A percentile compares a stretch with the other conserved stretches of the same genome.
phyloP scores from a whole-genome alignment of 92 coral and sea anemone species.

The Pocillopora grandis region DNA sequence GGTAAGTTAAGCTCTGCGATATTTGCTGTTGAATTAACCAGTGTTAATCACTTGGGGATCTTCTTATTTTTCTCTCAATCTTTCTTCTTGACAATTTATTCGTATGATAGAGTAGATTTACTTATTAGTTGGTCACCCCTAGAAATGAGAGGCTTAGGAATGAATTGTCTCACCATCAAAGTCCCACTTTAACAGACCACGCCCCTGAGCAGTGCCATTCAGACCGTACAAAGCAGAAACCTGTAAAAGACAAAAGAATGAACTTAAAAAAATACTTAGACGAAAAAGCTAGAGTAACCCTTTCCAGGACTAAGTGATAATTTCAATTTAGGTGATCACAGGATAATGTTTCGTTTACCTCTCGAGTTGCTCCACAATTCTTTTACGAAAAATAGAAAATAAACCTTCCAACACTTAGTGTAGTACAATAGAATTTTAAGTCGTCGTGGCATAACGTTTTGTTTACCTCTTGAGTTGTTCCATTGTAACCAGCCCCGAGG shows the following conservation, averaged over 20 bases:
- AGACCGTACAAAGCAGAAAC: constrained; percentile 74
- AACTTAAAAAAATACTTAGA: background rate
- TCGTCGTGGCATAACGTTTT: background rate
- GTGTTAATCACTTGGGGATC: too few species aligned
- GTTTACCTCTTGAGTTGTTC: constrained; percentile 75
- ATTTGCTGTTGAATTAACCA: too few species aligned
- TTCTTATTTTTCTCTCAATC: too few species aligned
- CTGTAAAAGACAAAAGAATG: constrained; percentile 28
- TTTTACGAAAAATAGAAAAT: too few species aligned
- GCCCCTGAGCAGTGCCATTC: constrained; percentile 81
- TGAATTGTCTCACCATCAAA: constrained; percentile 67
- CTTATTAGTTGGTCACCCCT: background rate
- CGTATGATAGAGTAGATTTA: background rate
- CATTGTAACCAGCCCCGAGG: constrained; percentile 77
- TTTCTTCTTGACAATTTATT: too few species aligned
- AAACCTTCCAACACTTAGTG: too few species aligned
- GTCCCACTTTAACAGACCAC: constrained; percentile 86
- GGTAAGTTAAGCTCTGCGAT: too few species aligned
- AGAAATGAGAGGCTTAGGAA: background rate
- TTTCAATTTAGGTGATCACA: too few species aligned
- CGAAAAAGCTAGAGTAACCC: background rate
- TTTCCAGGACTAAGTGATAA: too few species aligned
- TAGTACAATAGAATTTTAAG: too few species aligned
- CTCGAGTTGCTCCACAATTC: constrained; percentile 59
- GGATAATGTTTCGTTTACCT: constrained; percentile 45